These are phyloP conservation scores for Sitta europaea DNA, from an alignment of 2,113 vertebrate genomes.

Conservation along the genomic window DNA sequence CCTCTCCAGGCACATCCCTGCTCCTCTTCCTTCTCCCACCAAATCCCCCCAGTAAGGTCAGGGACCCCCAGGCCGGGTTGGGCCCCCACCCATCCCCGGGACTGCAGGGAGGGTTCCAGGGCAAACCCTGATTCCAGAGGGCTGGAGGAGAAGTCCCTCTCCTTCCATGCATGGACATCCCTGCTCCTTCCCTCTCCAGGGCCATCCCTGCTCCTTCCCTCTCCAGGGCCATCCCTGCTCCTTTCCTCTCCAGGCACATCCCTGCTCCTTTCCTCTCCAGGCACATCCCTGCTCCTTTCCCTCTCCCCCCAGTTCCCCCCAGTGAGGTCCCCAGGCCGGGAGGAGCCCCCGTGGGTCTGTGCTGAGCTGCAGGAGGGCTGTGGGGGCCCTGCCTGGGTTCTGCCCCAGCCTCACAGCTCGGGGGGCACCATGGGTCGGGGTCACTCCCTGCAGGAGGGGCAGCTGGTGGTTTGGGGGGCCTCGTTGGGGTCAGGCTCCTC, in stretches of 20 bases:
- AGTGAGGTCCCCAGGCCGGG: too few relatives aligned
- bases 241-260: not conserved
- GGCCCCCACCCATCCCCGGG: too few relatives aligned
- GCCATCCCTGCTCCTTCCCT: too few relatives aligned
- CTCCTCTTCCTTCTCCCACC: not conserved
- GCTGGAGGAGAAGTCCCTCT: too few relatives aligned
- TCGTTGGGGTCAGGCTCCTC: not conserved
- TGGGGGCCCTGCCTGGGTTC: not conserved
- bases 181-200: too few relatives aligned
- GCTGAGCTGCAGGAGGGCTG: not conserved
- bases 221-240: not conserved
- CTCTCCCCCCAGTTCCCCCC: not conserved
- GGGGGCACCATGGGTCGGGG: fast-evolving
- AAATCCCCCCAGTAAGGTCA: too few relatives aligned
- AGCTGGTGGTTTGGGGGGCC: not conserved
- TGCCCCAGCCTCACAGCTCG: fast-evolving
- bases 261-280: not conserved
- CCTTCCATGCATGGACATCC: too few relatives aligned
- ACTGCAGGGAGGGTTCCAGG: too few relatives aligned
- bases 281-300: not conserved
- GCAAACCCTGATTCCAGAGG: too few relatives aligned
- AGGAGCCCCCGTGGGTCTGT: not conserved
- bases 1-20: not conserved
- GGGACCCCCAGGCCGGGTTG: too few relatives aligned
- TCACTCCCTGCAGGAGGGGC: not conserved